Conservation (phyloP, 2,888 invertebrate species). For the Heliconius charithonia region DNA sequence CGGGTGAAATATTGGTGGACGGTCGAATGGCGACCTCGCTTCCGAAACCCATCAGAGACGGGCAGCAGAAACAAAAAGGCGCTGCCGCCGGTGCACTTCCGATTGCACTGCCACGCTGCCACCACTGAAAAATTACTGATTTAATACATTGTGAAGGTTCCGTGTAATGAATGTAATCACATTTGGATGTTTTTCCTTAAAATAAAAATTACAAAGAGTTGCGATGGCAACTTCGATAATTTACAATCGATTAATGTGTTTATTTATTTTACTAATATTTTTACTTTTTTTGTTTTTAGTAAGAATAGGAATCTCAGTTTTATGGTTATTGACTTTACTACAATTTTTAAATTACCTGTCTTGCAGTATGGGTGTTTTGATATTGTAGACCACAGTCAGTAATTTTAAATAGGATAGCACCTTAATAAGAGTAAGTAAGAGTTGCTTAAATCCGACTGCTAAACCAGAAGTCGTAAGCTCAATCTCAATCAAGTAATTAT, state of each 20-base stretch:
- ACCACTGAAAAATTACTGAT: conserved; percentile 79
- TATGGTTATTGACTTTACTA: background rate
- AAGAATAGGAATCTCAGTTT: background rate
- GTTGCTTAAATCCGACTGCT: too few relatives aligned
- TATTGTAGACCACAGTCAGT: too few relatives aligned
- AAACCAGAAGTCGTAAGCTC: too few relatives aligned
- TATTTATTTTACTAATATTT: background rate
- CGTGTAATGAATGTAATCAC: conserved; percentile 35
- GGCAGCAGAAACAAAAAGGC: conserved; percentile 78
- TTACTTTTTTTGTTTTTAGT: background rate
- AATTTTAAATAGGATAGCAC: too few relatives aligned
- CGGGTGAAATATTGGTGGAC: conserved; percentile 74
- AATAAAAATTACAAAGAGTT: background rate
- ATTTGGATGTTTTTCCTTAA: conserved; percentile 22
- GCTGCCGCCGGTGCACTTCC: conserved; percentile 75
- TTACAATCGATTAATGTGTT: background rate
- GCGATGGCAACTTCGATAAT: background rate
- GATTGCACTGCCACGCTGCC: conserved; percentile 71
- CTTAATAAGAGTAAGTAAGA: too few relatives aligned
- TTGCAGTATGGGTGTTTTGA: background rate
- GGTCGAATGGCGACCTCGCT: conserved; percentile 75
- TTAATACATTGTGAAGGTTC: conserved; percentile 67
- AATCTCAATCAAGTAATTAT: background rate
- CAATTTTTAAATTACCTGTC: background rate
- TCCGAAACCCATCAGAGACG: conserved; percentile 77